Conservation (phyloP, 1,140 invertebrate genomes). For the Drosophila ananassae region DNA sequence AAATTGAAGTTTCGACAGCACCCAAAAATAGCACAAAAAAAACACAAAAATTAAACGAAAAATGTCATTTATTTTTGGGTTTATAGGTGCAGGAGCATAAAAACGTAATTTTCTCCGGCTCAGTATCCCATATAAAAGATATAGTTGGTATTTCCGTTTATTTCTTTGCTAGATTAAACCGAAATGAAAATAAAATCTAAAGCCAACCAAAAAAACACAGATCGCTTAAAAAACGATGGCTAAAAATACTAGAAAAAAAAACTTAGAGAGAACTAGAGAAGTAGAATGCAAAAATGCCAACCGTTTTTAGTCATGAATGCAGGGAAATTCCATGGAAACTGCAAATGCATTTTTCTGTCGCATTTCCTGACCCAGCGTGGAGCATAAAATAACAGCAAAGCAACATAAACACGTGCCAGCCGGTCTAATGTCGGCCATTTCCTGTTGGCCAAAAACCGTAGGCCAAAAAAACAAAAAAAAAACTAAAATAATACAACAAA, state of each 20-base stretch:
- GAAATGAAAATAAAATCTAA: slow-evolving; percentile 32
- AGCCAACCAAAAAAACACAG: slow-evolving; percentile 6
- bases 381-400: slow-evolving; percentile 60
- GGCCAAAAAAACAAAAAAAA: slow-evolving; percentile 21
- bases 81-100: slow-evolving; percentile 20
- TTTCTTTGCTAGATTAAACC: slow-evolving; percentile 26
- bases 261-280: slow-evolving; percentile 2
- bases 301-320: slow-evolving; percentile 29
- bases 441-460: slow-evolving; percentile 69
- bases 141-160: slow-evolving; percentile 7
- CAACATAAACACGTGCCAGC: slow-evolving; percentile 71
- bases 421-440: slow-evolving; percentile 77
- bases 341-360: slow-evolving; percentile 55
- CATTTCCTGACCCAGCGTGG: slow-evolving; percentile 52
- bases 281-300: slow-evolving; percentile 42
- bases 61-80: slow-evolving; percentile 20
- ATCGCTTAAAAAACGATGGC: slow-evolving; percentile 18
- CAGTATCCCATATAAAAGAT: slow-evolving; percentile 1
- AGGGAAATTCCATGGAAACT: slow-evolving; percentile 42
- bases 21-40: slow-evolving; percentile 2
- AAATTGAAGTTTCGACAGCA: slow-evolving; percentile 10
- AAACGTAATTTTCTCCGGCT: slow-evolving; percentile 6
- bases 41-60: slow-evolving; percentile 9
- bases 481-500: background rate
- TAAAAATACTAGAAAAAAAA: slow-evolving; percentile 14